phyloP scores from a whole-genome alignment of 2,888 invertebrate genomes.

The Stenichneumon culpator region DNA sequence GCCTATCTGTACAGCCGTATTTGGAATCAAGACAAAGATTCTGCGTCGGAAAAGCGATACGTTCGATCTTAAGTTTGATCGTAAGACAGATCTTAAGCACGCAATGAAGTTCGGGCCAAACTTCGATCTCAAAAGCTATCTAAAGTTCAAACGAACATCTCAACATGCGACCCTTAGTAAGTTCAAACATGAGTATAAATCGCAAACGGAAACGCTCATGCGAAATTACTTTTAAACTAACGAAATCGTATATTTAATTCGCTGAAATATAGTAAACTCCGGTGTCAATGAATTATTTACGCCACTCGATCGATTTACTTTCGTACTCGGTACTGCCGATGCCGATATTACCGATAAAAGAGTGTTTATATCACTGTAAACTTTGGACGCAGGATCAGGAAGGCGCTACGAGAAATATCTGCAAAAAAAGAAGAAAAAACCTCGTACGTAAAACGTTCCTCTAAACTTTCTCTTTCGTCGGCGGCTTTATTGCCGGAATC shows the following conservation, averaged over 20 bases:
- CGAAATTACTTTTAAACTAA: no score
- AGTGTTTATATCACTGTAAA: constrained; percentile 22
- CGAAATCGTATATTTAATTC: background rate
- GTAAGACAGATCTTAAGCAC: no score
- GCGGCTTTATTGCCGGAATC: constrained; percentile 56
- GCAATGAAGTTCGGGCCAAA: no score
- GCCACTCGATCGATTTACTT: background rate
- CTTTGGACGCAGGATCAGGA: constrained; percentile 22
- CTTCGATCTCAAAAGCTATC: no score
- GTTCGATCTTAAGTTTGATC: no score
- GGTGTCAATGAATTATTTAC: background rate
- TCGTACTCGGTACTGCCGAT: background rate
- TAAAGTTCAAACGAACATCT: no score
- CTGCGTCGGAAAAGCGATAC: no score
- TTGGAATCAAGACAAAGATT: no score
- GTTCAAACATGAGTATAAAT: no score
- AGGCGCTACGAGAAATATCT: constrained; percentile 29
- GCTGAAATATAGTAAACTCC: background rate
- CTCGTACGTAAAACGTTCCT: constrained; percentile 25
- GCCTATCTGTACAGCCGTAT: no score
- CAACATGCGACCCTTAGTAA: no score
- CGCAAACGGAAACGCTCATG: no score
- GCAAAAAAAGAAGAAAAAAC: background rate
- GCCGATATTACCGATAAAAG: background rate
- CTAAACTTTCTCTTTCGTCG: constrained; percentile 61